Base-by-base conservation (phyloP, 2,797 vertebrate species). In the Gadopsis marmoratus region DNA sequence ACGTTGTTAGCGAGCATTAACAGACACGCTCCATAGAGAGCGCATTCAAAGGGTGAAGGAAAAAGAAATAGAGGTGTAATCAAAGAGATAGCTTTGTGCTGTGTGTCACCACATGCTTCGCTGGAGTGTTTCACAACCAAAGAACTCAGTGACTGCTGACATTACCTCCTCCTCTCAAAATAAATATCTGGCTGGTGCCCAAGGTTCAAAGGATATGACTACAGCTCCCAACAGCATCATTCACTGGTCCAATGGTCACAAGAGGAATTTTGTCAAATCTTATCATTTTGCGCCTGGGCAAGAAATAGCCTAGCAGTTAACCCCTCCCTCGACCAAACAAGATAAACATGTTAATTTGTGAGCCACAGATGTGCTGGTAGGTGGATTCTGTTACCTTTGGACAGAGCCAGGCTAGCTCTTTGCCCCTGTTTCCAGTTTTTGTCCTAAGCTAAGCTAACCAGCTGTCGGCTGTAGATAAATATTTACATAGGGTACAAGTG, bases 51-150 rank as follows among this genome's bases (percentile, higher is more conserved):
- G 56, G 29, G 45, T 68, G 45, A 9, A 62, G 26, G 26, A 26
- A 26, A 26, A 26, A 33, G 7, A 33, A 35, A 11, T 3, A 75
- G 81, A 56, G 11, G 53, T 81, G 43, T 65, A 74, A 87, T 88
- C 82, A 37, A 21, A 82, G 55, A 62, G 82, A 81, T 63, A 64
- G 66, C 58, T 45, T 8, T 55, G 47, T 39, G 60, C 37, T 39
- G 10, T 73, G 64, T 56, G n/a, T 69, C 81, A 68, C 82, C 91
- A 89, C 84, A 91, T 88, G 87, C 78, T 91, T 70, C 3, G 1
- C 70, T 88, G 89, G 50, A 81, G 88, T 93, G 79, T 93, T 93
- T 92, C 85, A 88, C 74, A 93, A 93, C 81, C 9, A 10, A 5
- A 61, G 82, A 87, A 84, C 88, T 83, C 71, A 59, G 5, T 84